Evolutionary conservation across 2,797 vertebrate species (phyloP), one percentile per base, ranked within the genome.

Genomic region (Buphagus erythrorhynchus): DNA sequence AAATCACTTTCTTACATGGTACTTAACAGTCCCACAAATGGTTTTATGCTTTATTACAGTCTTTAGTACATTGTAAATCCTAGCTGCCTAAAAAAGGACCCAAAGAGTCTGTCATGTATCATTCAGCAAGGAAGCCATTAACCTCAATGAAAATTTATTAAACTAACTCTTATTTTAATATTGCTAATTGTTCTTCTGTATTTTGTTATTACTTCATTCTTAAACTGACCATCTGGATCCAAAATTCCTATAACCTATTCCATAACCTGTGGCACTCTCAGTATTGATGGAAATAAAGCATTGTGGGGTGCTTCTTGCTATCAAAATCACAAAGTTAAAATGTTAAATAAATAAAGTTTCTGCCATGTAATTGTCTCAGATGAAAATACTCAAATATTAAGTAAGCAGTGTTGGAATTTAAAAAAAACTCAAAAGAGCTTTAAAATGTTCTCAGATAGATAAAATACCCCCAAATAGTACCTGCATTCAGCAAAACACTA

Each of bases 181-280:
- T 45, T 63, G 22, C 40, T 88, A 36, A 59, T 71, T 86, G 10
- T 94, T 79, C 54, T 84, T 84, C 35, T 88, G 0, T 85, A 66
- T 86, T 94, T 93, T 43, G 18, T 79, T 85, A 43, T 62, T 75
- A 22, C 48, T 59, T 72, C 5, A 3, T 58, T 90, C 58, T 86
- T 91, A 88, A 90, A 86, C 82, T 59, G 58, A 86, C 65, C n/a
- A 88, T 80, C 91, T 88, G 55, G 61, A 86, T 91, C 55, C 48
- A 33, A 73, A 93, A 86, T 88, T 78, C 66, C 22, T 51, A 1
- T 63, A 78, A 55, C 58, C 42, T 87, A 20, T 84, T 80, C 72
- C 13, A 10, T 79, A 81, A 75, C 48, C 33, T 79, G 40, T 92
- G 76, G 15, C 48, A 69, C 26, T 55, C 40, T 48, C 29, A 45